Evolutionary conservation across 1,140 invertebrate species (phyloP), one percentile per base, ranked within the genome.

Genomic region (Hermetia illucens): DNA sequence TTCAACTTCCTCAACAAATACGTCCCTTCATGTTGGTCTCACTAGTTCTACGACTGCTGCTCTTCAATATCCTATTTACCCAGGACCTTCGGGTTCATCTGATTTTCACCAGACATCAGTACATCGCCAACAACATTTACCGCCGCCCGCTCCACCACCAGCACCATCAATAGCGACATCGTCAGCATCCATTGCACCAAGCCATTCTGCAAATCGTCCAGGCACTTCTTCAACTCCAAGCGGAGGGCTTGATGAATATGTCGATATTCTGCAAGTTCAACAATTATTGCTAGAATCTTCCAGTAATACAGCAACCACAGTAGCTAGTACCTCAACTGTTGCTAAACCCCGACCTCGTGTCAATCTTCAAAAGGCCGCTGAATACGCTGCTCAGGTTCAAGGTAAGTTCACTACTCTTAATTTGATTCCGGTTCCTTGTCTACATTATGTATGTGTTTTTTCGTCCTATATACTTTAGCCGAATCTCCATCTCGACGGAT

Each of bases 261-360:
- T 69, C 38, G 66, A 69, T 44, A 69, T 69, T 21, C 45, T 68
- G 33, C 66, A 69, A 49, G 66, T 69, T 39, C 66, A 69, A 44
- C 66, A 69, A 43, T 39, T 68, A 22, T 46, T 69, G 4, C 43
- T 69, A 35, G 66, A 67, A 46, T 55, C 60, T 10, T 61, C 62
- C 9, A 21, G 34, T 16, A 34, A 40, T n/a, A 44, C 48, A 2
- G 48, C 50, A 4, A 47, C 50, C 2, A 47, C 46, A 21, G 46
- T 47, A 15, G 19, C 16, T 17, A 15, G 24, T 25, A 25, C 21
- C 1, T 22, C 44, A 27, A 21, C 34, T 16, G 40, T 31, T n/a
- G 45, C 40, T 53, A 61, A 51, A 41, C 61, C 45, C 32, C 51
- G 50, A 40, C 52, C 50, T 32, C 50, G 49, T 22, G 47, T 61